A percentile compares a stretch with the other conserved stretches of the same genome.
Evolutionary conservation across 2,797 vertebrate species (phyloP).

Genomic region (Pantherophis alleghaniensis): DNA sequence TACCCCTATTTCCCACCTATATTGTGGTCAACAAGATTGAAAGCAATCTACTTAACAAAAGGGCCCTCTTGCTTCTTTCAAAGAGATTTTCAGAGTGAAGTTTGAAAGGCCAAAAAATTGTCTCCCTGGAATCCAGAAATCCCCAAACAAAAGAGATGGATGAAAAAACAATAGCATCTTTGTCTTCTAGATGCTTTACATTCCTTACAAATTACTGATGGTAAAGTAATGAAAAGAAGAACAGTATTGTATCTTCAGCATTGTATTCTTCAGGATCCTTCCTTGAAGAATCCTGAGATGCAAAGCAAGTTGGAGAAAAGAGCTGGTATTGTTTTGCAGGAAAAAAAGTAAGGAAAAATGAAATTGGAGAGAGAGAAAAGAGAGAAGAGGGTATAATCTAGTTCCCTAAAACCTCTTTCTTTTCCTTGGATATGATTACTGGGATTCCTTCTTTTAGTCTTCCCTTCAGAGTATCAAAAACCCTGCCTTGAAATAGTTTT

Average conservation of each 20-base stretch:
- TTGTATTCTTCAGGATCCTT: background rate
- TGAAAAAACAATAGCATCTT: background rate
- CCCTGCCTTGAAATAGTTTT: background rate
- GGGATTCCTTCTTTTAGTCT: background rate
- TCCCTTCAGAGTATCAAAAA: background rate
- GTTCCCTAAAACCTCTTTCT: background rate
- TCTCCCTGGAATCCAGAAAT: background rate
- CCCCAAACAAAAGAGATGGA: background rate
- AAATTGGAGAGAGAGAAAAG: background rate
- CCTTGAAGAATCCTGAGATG: background rate
- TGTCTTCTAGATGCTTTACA: constrained; percentile 5
- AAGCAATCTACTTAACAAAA: constrained; percentile 6
- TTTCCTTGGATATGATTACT: background rate
- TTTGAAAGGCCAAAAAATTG: background rate
- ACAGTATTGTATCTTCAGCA: background rate
- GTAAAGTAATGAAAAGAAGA: background rate
- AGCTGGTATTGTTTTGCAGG: background rate
- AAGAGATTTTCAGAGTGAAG: background rate
- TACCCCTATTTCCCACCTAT: background rate
- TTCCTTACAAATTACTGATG: background rate
- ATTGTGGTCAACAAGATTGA: background rate
- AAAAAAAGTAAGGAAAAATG: background rate
- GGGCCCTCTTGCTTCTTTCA: background rate
- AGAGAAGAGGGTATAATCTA: background rate
- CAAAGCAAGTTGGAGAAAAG: background rate